Percentiles rank a stretch among this genome's conserved stretches.
phyloP scores from a whole-genome alignment of 2,113 vertebrate genomes.

The Eudyptes chrysolophus region DNA sequence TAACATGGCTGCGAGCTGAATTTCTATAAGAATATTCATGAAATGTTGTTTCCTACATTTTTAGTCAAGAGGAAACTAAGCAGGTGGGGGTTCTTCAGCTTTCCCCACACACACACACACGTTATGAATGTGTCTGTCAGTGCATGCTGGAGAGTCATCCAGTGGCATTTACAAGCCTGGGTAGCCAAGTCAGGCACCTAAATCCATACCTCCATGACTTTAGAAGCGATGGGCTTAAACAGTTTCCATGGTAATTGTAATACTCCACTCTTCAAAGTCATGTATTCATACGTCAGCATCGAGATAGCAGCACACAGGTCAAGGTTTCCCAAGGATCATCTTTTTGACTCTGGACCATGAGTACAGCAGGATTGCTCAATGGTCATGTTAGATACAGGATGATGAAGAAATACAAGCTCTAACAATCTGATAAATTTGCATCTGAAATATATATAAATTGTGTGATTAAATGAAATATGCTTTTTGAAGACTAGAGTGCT shows the following conservation, averaged over 20 bases:
- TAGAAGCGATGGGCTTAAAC: neutral
- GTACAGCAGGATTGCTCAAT: neutral
- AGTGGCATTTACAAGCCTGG: neutral
- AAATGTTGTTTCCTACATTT: neutral
- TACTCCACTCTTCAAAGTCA: neutral
- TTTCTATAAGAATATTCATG: neutral
- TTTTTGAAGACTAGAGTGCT: neutral
- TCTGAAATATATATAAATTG: neutral
- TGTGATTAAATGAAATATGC: neutral
- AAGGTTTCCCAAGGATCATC: neutral
- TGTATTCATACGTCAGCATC: neutral
- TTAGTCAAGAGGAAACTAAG: neutral
- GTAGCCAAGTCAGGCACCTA: neutral
- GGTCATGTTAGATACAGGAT: neutral
- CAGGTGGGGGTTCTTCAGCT: neutral
- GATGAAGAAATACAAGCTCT: neutral
- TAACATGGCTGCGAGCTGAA: neutral
- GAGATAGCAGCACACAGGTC: neutral
- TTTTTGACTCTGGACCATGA: neutral
- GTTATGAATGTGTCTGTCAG: neutral
- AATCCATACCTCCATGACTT: neutral
- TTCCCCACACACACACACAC: rapidly evolving
- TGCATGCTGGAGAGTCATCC: neutral
- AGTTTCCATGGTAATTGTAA: neutral
- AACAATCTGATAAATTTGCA: neutral